Evolutionary conservation across 2,797 vertebrate species (phyloP).

Genomic region (Arremon aurantiirostris): DNA sequence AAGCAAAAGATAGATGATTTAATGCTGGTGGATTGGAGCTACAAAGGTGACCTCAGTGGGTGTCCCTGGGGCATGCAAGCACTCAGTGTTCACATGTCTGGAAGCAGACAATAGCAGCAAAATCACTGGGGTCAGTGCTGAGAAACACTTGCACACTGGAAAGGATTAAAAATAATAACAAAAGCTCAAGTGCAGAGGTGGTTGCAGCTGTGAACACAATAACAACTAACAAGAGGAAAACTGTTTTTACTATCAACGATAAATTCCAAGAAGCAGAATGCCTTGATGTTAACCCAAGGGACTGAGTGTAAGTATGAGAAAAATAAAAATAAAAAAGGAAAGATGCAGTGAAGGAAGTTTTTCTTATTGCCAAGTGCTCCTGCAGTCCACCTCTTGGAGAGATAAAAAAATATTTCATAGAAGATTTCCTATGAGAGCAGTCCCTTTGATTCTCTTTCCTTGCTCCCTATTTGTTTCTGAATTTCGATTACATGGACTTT

Average conservation of each 20-base stretch:
- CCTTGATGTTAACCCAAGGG: slow-evolving; percentile 29
- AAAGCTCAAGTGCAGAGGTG: not conserved
- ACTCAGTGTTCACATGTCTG: not conserved
- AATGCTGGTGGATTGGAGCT: not conserved
- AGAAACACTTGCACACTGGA: not conserved
- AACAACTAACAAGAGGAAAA: slow-evolving; percentile 2
- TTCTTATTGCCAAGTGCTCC: not conserved
- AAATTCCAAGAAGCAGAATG: slow-evolving; percentile 13
- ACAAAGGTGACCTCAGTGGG: not conserved
- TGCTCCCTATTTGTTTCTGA: not conserved
- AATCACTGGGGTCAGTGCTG: not conserved
- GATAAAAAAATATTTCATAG: not conserved
- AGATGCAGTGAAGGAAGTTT: not conserved
- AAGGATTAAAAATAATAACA: not conserved
- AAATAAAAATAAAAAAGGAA: slow-evolving; percentile 12
- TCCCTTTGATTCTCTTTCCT: not conserved
- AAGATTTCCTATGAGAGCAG: not conserved
- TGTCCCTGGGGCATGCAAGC: not conserved
- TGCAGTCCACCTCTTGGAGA: not conserved
- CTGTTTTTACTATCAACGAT: not conserved
- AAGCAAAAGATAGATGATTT: not conserved
- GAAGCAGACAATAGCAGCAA: slow-evolving; percentile 5
- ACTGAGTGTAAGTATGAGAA: not conserved
- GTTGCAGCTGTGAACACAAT: slow-evolving; percentile 2
- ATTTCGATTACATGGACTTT: not conserved